A percentile compares a stretch with the other conserved stretches of the same genome.
phyloP scores from a whole-genome alignment of 2,113 vertebrate species.

The Vombatus ursinus region DNA sequence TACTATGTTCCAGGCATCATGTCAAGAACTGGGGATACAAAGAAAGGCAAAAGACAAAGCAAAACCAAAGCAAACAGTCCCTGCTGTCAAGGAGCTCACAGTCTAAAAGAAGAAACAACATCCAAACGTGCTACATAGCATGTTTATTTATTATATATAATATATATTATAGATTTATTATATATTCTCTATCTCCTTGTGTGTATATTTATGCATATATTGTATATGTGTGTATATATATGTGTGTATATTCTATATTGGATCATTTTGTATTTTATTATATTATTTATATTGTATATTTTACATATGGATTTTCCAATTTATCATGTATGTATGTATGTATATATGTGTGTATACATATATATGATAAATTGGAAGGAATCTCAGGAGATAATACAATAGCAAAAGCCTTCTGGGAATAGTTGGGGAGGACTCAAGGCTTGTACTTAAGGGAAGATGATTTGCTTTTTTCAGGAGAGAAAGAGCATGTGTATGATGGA shows the following conservation, averaged over 20 bases:
- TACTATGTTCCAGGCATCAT: neutral
- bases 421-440: neutral
- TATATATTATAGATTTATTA: neutral
- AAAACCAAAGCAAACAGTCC: neutral
- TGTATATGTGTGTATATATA: neutral
- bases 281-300: neutral
- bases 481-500: fast-evolving
- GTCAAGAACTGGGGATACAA: neutral
- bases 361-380: neutral
- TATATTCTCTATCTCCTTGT: neutral
- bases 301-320: neutral
- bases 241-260: neutral
- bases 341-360: neutral
- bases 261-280: neutral
- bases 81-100: neutral
- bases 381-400: neutral
- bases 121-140: too few relatives aligned
- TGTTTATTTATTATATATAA: too few relatives aligned
- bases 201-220: neutral
- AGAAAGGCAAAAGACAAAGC: neutral
- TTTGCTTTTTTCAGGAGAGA: neutral
- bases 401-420: neutral
- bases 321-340: neutral
- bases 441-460: neutral
- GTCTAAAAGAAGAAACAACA: neutral